A percentile compares a stretch with the other conserved stretches of the same genome.
Conservation (phyloP, 2,888 invertebrate species). For the Cataglyphis cursor region DNA sequence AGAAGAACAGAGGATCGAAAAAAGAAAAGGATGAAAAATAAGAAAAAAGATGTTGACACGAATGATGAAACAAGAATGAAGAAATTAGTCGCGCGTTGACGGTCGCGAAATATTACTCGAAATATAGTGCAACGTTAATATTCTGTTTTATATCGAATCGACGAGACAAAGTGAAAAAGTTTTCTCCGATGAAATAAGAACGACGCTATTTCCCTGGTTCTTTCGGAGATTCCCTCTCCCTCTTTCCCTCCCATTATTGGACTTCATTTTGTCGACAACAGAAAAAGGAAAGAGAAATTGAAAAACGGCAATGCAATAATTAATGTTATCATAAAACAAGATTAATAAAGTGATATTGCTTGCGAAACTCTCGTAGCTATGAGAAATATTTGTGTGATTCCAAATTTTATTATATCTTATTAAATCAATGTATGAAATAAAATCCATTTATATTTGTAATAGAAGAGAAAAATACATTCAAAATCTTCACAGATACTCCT, state of each 20-base stretch:
- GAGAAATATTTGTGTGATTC: conserved; percentile 12
- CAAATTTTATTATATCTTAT: conserved; percentile 8
- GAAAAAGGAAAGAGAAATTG: not conserved
- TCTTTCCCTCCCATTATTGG: conserved; percentile 22
- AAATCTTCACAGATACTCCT: not conserved
- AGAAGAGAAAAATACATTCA: not conserved
- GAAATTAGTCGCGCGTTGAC: conserved; percentile 18
- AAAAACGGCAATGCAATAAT: conserved; percentile 43
- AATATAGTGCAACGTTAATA: conserved; percentile 65
- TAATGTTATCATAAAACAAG: conserved; percentile 52
- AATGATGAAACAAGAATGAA: conserved; percentile 10
- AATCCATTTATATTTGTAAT: not conserved
- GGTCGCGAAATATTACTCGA: conserved; percentile 64
- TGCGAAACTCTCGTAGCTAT: not conserved
- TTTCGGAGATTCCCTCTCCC: conserved; percentile 25
- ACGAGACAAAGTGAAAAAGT: conserved; percentile 64
- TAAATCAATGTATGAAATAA: not conserved
- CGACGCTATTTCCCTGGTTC: conserved; percentile 46
- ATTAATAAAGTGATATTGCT: conserved; percentile 36
- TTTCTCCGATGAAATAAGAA: conserved; percentile 41
- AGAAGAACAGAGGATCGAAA: not conserved
- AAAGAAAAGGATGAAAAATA: conserved; percentile 7
- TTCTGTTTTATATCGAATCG: conserved; percentile 64
- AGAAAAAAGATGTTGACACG: conserved; percentile 12
- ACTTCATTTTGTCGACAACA: conserved; percentile 9